Base-by-base conservation (phyloP, 2,113 vertebrate genomes). In the Lophotis ruficrista region DNA sequence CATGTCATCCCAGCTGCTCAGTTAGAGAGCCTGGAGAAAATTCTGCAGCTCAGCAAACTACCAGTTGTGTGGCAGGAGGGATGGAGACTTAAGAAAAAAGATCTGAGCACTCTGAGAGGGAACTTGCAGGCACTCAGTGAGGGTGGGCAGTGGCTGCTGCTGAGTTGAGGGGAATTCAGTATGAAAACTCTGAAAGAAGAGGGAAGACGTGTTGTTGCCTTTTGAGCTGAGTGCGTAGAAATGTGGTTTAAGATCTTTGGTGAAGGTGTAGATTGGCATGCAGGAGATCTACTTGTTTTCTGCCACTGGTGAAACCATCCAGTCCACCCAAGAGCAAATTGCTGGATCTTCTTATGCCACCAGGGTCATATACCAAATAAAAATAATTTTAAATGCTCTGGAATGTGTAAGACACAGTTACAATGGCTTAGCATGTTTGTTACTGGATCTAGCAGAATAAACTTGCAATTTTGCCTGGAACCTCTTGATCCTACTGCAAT, bases 111-210 rank as follows among this genome's bases (percentile, higher is more conserved):
- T 31, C 20, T 58, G 10, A 79, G 53, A n/a, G 37, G 33, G 24
- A 53, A 78, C 65, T 53, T 83, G 20, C 14, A 57, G 45, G 30
- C 20, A 10, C 16, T 76, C 20, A 18, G 13, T 62, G 43, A 4
- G 14, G 4, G 11, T 18, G 33, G 14, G 17, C 58, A 65, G 33
- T 17, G 21, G 45, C 69, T 64, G 35, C 57, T 62, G 6, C 47
- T 16, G 20, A 53, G 7, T 5, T 54, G 56, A 75, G n/a, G 5
- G 31, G 24, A 0, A 0, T 71, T 31, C n/a, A 20, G 18, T 10
- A 27, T 48, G 69, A 89, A 64, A 84, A 7, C 25, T 30, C 37
- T 27, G 27, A 78, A 66, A 71, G 14, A 24, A 75, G 41, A 75
- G 58, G 15, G 35, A 57, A 31, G 15, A 6, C 9, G 4, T 19